Evolutionary conservation across 2,113 vertebrate species (phyloP).

Genomic region (Galbula dea): DNA sequence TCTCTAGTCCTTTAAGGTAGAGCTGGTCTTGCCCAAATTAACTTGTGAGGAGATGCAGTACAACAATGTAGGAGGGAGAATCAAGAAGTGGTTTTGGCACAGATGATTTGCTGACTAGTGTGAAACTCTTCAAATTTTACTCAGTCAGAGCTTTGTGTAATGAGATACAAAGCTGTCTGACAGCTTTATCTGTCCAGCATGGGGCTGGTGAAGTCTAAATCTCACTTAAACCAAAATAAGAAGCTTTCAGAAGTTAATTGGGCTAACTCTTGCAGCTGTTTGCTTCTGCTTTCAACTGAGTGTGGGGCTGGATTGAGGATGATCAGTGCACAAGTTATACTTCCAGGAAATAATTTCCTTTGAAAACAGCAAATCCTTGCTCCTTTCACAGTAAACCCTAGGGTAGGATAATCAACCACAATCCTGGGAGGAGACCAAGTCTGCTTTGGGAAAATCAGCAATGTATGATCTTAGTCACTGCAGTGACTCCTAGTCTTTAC

Average conservation of each 20-base stretch:
- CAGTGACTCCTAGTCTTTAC: not conserved
- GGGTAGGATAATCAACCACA: not conserved
- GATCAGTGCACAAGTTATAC: not conserved
- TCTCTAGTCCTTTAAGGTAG: not conserved
- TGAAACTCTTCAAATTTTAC: not conserved
- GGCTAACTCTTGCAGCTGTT: not conserved
- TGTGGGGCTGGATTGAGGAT: not conserved
- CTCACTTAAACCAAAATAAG: slow-evolving; percentile 17
- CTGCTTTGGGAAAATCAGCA: not conserved
- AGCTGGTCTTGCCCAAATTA: not conserved
- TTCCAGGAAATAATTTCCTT: not conserved
- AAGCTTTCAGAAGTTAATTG: slow-evolving; percentile 39
- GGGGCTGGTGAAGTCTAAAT: not conserved
- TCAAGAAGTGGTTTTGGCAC: not conserved
- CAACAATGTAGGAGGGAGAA: not conserved
- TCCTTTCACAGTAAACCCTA: not conserved
- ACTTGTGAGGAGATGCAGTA: not conserved
- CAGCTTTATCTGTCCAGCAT: not conserved
- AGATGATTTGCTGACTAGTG: not conserved
- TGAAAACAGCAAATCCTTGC: not conserved
- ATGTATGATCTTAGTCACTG: not conserved
- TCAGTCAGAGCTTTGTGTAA: slow-evolving; percentile 1
- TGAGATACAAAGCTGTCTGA: not conserved
- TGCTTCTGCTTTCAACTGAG: not conserved
- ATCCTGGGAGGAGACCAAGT: not conserved